phyloP scores from a whole-genome alignment of 2,888 invertebrate genomes.

The Andrena chrysosceles region DNA sequence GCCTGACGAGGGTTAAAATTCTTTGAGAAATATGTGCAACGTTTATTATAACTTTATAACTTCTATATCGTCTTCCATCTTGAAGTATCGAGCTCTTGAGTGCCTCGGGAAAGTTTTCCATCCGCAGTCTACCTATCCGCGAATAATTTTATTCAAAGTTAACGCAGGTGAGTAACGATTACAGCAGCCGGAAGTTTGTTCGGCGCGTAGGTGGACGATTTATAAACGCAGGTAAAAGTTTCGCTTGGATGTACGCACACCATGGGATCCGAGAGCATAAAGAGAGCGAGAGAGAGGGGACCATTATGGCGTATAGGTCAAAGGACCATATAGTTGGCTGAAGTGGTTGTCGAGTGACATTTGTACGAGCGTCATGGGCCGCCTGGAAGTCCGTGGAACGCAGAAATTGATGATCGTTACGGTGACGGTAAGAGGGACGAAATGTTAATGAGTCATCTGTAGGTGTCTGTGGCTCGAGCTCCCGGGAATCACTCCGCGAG shows the following conservation, averaged over 20 bases:
- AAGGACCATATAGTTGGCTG: conserved; percentile 44
- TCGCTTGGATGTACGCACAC: conserved; percentile 6
- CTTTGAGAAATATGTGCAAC: neutral
- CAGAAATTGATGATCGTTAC: conserved; percentile 67
- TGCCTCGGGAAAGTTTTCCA: conserved; percentile 27
- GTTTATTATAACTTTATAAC: no score
- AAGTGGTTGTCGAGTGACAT: conserved; percentile 71
- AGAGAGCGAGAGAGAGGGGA: neutral
- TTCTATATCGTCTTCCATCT: neutral
- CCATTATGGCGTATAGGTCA: conserved; percentile 43
- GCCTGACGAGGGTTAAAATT: no score
- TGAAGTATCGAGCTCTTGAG: conserved; percentile 3
- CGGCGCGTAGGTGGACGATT: conserved; percentile 58
- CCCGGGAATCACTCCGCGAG: conserved; percentile 29
- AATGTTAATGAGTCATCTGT: conserved; percentile 74
- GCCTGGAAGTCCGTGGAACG: conserved; percentile 73
- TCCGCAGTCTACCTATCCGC: conserved; percentile 36
- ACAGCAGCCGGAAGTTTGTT: conserved; percentile 60
- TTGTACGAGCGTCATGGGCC: conserved; percentile 65
- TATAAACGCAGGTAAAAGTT: conserved; percentile 41
- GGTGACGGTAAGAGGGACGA: conserved; percentile 61
- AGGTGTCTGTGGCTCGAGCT: conserved; percentile 58
- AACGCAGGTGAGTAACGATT: conserved; percentile 42
- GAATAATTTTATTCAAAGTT: conserved; percentile 50
- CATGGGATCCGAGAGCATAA: conserved; percentile 14